A percentile compares a stretch with the other conserved stretches of the same genome.
Evolutionary conservation across 2,888 invertebrate genomes (phyloP).

Genomic region (Chalcosyrphus nemorum): DNA sequence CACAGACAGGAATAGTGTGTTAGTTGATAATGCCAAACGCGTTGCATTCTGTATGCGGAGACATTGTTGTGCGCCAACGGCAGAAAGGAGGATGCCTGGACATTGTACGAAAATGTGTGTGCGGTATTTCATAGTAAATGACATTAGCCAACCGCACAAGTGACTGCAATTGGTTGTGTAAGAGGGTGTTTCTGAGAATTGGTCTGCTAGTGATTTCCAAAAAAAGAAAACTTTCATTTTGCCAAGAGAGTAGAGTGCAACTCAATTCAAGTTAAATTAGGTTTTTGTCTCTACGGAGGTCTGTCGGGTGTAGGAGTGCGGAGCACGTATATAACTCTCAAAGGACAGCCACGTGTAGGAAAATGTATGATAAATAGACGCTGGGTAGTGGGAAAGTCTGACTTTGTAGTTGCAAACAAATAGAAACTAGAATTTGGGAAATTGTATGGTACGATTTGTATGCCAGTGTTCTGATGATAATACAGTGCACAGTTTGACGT

Average conservation of each 20-base stretch:
- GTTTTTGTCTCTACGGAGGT: not conserved
- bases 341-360: no score
- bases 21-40: not conserved
- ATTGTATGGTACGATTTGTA: no score
- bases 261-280: not conserved
- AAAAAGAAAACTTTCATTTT: not conserved
- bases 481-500: no score
- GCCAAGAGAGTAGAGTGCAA: not conserved
- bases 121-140: not conserved
- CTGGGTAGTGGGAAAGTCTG: no score
- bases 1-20: not conserved
- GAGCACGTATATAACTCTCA: no score
- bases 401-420: no score
- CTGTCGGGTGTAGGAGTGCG: no score
- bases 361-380: no score
- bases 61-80: not conserved
- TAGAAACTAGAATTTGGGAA: no score
- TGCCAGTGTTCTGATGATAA: no score
- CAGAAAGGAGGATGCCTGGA: not conserved
- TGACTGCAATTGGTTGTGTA: not conserved
- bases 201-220: not conserved
- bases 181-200: not conserved
- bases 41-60: not conserved
- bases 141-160: not conserved
- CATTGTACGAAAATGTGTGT: not conserved